Evolutionary conservation across 2,888 invertebrate genomes (phyloP), one percentile per base, ranked within the genome.

Genomic region (Linnaemya vulpina): DNA sequence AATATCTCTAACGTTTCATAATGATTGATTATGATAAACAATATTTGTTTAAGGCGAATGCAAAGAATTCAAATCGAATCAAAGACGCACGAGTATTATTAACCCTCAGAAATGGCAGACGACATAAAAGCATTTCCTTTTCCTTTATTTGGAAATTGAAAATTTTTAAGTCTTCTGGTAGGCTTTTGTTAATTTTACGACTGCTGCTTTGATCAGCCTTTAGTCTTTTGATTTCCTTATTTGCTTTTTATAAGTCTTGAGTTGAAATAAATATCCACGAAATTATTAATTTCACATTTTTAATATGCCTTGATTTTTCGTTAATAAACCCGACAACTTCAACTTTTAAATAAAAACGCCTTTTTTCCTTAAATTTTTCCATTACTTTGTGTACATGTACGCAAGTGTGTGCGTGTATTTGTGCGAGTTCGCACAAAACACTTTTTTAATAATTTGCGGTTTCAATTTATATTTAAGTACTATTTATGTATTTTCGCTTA

Each of bases 391-490:
- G 8, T 71, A 7, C 35, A 3, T 38, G 5, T 58, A n/a, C 17
- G 15, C 22, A 46, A 60, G 22, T 30, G 13, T 15, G 30, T 76
- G 30, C 22, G 20, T 76, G 30, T 65, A 13, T 35, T 17, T 46
- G 3, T 38, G 11, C 63, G 3, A 20, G 15, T 43, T 17, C 38
- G 35, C 40, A 22, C 40, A 40, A 70, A 73, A 17, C 75, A 60
- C 70, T 62, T 78, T 85, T 79, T 78, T 85, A 82, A 79, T 82
- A 82, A 82, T 82, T 60, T 85, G 85, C 85, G 85, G 85, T 75
- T 82, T 85, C 85, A 82, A 85, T 85, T 85, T 85, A 75, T 75
- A 71, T 85, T 85, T 85, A 85, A 85, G 85, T 82, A 85, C 82
- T 85, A 85, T 85, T 85, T 85, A 85, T 82, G 46, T 70, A 78